phyloP scores from a whole-genome alignment of 1,140 invertebrate genomes.

The Spodoptera litura region DNA sequence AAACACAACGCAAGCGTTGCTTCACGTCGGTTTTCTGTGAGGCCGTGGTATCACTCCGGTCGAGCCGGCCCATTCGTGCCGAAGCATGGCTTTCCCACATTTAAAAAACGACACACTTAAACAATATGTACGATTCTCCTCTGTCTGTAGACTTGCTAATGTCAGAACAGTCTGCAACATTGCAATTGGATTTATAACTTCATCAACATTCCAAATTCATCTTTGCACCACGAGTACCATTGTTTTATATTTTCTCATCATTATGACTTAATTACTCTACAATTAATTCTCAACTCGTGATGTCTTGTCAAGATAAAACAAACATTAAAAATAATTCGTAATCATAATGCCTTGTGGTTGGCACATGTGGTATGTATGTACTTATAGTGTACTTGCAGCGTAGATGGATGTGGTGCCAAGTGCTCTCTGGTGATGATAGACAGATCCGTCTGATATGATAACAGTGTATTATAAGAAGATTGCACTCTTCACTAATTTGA shows the following conservation, averaged over 20 bases:
- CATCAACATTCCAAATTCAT: conserved; percentile 1
- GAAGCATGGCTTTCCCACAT: too few relatives aligned
- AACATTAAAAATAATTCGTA: conserved; percentile 20
- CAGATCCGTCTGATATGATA: conserved; percentile 15
- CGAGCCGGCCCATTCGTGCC: too few relatives aligned
- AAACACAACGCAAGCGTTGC: too few relatives aligned
- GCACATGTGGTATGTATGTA: conserved; percentile 1
- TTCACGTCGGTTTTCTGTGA: too few relatives aligned
- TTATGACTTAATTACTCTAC: not conserved
- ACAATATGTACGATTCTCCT: too few relatives aligned
- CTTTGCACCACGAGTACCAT: too few relatives aligned
- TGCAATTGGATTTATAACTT: too few relatives aligned
- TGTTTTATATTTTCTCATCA: not conserved
- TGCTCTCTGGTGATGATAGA: not conserved
- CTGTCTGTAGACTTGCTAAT: too few relatives aligned
- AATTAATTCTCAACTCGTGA: conserved; percentile 22
- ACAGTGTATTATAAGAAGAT: not conserved
- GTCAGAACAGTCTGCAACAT: too few relatives aligned
- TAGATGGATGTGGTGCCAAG: conserved; percentile 7
- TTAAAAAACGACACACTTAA: too few relatives aligned
- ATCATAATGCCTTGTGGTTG: conserved; percentile 9
- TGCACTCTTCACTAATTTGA: not conserved
- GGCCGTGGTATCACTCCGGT: too few relatives aligned
- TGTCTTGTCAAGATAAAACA: not conserved
- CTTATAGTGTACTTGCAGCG: not conserved